Evolutionary conservation across 2,113 vertebrate genomes (phyloP).

Genomic region (Delphinapterus leucas): DNA sequence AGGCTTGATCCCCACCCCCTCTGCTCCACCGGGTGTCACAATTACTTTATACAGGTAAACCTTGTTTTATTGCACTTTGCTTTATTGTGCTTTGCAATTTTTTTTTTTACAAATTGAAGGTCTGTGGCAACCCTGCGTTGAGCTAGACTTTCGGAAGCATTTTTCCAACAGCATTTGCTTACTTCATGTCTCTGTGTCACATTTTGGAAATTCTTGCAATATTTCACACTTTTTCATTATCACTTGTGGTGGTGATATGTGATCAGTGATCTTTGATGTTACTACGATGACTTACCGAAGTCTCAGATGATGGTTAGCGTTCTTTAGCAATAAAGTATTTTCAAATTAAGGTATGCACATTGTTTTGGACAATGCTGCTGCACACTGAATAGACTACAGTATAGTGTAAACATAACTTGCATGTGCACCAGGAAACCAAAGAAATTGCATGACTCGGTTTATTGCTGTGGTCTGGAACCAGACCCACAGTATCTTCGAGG

Average conservation of each 20-base stretch:
- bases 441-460: neutral
- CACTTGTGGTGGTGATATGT: too few relatives aligned
- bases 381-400: neutral
- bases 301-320: neutral
- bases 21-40: neutral
- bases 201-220: neutral
- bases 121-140: neutral
- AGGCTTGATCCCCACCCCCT: neutral
- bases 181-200: neutral
- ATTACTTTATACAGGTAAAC: neutral
- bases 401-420: neutral
- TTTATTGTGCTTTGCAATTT: neutral
- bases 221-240: neutral
- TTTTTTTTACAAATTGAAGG: neutral
- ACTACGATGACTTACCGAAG: neutral
- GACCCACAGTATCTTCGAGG: neutral
- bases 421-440: neutral
- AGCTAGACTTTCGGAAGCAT: neutral
- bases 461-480: neutral
- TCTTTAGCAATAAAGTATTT: neutral
- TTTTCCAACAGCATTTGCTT: neutral
- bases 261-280: neutral
- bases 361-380: neutral
- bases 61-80: neutral
- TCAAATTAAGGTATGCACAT: neutral